phyloP scores from a whole-genome alignment of 2,888 invertebrate species.

The Epistrophe grossulariae region DNA sequence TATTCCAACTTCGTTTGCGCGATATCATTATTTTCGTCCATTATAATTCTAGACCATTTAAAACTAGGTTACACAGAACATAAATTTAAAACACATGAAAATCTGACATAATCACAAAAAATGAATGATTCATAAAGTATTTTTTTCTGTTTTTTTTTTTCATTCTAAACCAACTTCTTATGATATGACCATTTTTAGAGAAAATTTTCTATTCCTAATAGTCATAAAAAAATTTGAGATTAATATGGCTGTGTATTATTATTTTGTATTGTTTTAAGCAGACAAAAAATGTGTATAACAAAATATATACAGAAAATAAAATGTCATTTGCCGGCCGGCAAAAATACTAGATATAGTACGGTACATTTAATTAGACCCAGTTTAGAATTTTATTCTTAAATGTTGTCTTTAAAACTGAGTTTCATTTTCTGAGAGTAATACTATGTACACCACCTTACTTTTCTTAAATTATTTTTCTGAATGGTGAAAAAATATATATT shows the following conservation, averaged over 20 bases:
- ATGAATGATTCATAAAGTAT: not conserved
- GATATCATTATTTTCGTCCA: not conserved
- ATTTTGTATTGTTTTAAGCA: not conserved
- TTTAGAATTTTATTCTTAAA: not conserved
- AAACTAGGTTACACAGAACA: not conserved
- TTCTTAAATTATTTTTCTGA: too few species aligned
- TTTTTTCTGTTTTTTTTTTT: not conserved
- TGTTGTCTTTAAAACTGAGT: too few species aligned
- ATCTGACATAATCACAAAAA: not conserved
- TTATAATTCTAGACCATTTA: not conserved
- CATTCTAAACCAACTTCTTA: not conserved
- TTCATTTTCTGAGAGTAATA: too few species aligned
- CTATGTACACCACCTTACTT: too few species aligned
- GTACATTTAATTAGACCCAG: not conserved
- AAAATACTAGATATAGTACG: not conserved
- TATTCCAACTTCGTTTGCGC: not conserved
- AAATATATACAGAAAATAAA: not conserved
- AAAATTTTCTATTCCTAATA: not conserved
- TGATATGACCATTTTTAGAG: not conserved
- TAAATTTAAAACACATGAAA: not conserved
- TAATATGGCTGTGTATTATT: not conserved
- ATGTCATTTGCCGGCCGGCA: slow-evolving; percentile 1
- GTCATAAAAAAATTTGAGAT: not conserved
- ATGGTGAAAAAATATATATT: too few species aligned
- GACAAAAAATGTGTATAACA: not conserved